phyloP scores from a whole-genome alignment of 2,113 vertebrate species.

The Mystacornis crossleyi region DNA sequence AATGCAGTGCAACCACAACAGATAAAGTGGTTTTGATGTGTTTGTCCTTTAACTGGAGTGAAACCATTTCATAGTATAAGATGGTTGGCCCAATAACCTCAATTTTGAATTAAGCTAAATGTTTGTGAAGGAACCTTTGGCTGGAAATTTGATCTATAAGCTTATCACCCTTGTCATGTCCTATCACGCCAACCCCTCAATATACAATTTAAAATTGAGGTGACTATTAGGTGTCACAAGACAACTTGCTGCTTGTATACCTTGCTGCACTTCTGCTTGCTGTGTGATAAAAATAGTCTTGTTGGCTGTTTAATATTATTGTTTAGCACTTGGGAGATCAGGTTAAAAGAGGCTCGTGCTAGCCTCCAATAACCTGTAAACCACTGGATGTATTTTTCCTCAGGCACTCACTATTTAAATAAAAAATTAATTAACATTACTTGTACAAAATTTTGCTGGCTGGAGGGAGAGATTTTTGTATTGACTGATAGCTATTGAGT shows the following conservation, averaged over 20 bases:
- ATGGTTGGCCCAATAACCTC: not conserved
- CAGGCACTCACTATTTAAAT: rapidly evolving
- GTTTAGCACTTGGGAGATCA: not conserved
- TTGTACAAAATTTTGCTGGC: not conserved
- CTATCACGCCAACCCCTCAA: rapidly evolving
- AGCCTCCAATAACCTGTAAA: not conserved
- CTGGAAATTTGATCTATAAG: not conserved
- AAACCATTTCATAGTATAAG: not conserved
- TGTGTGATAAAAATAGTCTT: not conserved
- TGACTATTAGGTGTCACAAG: not conserved
- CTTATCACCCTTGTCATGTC: rapidly evolving
- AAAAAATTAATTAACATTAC: not conserved
- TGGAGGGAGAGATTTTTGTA: not conserved
- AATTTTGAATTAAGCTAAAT: not conserved
- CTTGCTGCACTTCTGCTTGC: not conserved
- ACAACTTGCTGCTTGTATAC: not conserved
- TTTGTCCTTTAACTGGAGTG: not conserved
- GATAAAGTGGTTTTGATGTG: not conserved
- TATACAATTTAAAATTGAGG: not conserved
- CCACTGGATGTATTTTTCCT: not conserved
- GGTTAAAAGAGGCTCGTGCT: not conserved
- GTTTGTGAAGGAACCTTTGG: not conserved
- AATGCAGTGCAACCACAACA: not conserved
- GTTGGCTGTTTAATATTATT: not conserved
- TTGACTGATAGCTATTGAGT: not conserved